Conservation (phyloP, 2,888 invertebrate species). For the Clunio marinus region DNA sequence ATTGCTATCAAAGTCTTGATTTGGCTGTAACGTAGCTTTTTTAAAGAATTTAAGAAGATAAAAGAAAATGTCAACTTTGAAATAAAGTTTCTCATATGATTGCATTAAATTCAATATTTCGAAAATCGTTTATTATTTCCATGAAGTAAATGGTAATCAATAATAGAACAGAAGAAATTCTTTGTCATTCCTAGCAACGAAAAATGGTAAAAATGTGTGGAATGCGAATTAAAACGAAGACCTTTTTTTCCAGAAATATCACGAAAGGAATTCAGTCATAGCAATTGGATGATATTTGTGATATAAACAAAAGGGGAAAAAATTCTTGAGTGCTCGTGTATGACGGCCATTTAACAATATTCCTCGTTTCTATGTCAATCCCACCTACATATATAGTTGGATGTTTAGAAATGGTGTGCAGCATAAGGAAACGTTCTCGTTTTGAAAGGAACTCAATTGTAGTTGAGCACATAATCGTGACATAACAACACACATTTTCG, state of each 20-base stretch:
- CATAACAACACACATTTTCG: background rate
- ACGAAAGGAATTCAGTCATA: background rate
- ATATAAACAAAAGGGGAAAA: background rate
- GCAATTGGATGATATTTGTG: no score
- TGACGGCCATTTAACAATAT: background rate
- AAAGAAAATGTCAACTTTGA: background rate
- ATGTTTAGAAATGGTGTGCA: no score
- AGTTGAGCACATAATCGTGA: background rate
- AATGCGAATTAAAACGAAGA: background rate
- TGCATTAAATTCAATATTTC: background rate
- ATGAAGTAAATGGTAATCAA: conserved; percentile 29
- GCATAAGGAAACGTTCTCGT: background rate
- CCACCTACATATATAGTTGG: no score
- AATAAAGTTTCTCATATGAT: background rate
- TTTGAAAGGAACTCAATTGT: background rate
- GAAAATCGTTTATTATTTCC: conserved; percentile 16
- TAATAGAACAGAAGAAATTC: no score
- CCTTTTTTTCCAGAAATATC: background rate
- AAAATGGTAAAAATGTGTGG: background rate
- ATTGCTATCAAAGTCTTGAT: no score
- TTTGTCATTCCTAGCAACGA: background rate
- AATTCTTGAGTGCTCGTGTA: background rate
- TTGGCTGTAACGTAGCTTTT: no score
- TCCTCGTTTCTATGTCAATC: background rate
- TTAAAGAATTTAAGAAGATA: no score